A percentile compares a stretch with the other conserved stretches of the same genome.
These are phyloP conservation scores for Bovichtus variegatus DNA, from an alignment of 2,797 vertebrate genomes.

Conservation along the genomic window DNA sequence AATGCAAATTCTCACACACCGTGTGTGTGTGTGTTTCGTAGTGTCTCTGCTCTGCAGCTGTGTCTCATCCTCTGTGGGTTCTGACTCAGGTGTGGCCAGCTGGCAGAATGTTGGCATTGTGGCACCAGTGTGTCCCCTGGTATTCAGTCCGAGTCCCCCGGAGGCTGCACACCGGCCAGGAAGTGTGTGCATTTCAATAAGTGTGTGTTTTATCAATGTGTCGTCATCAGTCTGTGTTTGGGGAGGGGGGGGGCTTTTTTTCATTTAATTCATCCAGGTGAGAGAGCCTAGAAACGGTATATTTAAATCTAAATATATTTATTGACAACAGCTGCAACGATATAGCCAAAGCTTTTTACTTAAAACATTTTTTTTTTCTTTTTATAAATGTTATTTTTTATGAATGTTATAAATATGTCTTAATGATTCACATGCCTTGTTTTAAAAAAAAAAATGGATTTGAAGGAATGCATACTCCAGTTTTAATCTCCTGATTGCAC, in stretches of 20 bases:
- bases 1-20: constrained; percentile 21
- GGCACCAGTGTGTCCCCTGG: constrained; percentile 24
- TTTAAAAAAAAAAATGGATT: constrained; percentile 47
- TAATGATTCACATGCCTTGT: constrained; percentile 40
- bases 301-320: constrained; percentile 32
- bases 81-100: constrained; percentile 50
- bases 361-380: background rate
- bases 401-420: too few species aligned
- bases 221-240: background rate
- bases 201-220: constrained; percentile 12
- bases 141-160: constrained; percentile 13
- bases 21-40: constrained; percentile 4
- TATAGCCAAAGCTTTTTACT: constrained; percentile 14
- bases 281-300: constrained; percentile 9
- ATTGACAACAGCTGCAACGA: constrained; percentile 32
- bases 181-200: constrained; percentile 9
- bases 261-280: constrained; percentile 15
- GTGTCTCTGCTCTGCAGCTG: constrained; percentile 47
- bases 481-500: constrained; percentile 54
- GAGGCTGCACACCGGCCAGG: constrained; percentile 1
- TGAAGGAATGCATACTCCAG: constrained; percentile 38
- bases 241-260: background rate
- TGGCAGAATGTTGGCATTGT: constrained; percentile 32
- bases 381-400: too few species aligned
- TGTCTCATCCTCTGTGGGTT: constrained; percentile 40